These are phyloP conservation scores for Rotaria macrura DNA, from an alignment of 2,888 invertebrate species.

Conservation along the genomic window DNA sequence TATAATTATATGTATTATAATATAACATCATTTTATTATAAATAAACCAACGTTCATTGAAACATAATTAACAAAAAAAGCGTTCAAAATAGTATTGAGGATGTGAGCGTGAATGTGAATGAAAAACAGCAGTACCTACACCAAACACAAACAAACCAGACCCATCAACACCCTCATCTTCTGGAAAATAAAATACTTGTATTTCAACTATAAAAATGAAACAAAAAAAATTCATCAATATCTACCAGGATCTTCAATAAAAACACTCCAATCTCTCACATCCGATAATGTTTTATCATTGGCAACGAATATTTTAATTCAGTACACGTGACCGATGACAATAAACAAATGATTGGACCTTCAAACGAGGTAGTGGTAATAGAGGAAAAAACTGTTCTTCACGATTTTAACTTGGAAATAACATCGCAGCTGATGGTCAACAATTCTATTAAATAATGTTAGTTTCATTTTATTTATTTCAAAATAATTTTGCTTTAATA, in stretches of 20 bases:
- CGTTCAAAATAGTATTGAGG: too few relatives aligned
- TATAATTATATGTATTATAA: too few relatives aligned
- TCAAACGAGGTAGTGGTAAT: conserved; percentile 53
- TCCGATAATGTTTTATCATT: conserved; percentile 90
- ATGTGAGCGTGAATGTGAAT: too few relatives aligned
- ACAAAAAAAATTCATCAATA: not conserved
- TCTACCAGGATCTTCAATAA: conserved; percentile 78
- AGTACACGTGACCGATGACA: conserved; percentile 96
- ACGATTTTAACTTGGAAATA: conserved; percentile 83
- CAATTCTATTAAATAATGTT: conserved; percentile 21
- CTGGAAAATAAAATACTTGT: conserved; percentile 91
- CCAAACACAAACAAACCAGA: too few relatives aligned
- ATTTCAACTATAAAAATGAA: conserved; percentile 62
- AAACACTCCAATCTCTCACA: conserved; percentile 94
- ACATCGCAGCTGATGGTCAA: conserved; percentile 74
- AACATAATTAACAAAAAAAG: too few relatives aligned
- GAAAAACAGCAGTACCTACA: too few relatives aligned
- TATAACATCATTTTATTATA: too few relatives aligned
- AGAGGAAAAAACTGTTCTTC: conserved; percentile 60
- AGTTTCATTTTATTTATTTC: not conserved
- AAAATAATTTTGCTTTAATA: conserved; percentile 53
- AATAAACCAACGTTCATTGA: too few relatives aligned
- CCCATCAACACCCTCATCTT: too few relatives aligned
- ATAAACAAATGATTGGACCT: conserved; percentile 75
- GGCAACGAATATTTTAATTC: conserved; percentile 79